Base-by-base conservation (phyloP, 1,140 invertebrate species). In the Drosophila albomicans region DNA sequence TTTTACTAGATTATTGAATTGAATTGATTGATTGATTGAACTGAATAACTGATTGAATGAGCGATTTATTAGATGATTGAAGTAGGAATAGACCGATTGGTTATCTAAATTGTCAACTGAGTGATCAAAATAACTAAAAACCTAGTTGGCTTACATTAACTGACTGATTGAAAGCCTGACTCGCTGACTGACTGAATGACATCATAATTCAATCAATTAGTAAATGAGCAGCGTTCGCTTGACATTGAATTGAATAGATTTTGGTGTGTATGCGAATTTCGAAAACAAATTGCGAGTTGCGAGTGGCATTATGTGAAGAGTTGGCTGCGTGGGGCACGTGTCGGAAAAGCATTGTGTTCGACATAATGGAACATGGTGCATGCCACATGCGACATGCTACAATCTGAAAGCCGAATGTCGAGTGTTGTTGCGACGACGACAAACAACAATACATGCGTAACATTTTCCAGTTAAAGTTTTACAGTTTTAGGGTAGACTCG, bases 171-270 rank as follows among this genome's bases (percentile, higher is more conserved):
- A 32, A 5, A 7, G 6, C 30, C 30, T 32, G 25, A n/a, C 2
- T 16, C 35, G 56, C 13, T 43, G 35, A 5, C 32, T 28, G 32
- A 20, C 10, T 16, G 35, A 43, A n/a, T 45, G 35, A 25, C 15
- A 46, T 43, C 4, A 10, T 38, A 25, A 46, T 6, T 30, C 43
- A 45, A 45, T 58, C 11, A 15, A 62, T 30, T n/a, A 28, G 30
- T 16, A 30, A 28, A 41, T 51, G 68, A 56, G 45, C 52, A 62
- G 64, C 51, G 46, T 65, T 74, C 57, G 66, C 52, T 78, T 87
- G 82, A 62, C 75, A 86, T 82, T 87, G 82, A 79, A 68, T 82
- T 77, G 79, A 76, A 77, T 82, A 75, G 72, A 86, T 78, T 77
- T 69, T 67, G 46, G 35, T 54, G 25, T 16, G 30, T 30, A 8